phyloP scores from a whole-genome alignment of 2,888 invertebrate species.

The Cylloceria caligata region DNA sequence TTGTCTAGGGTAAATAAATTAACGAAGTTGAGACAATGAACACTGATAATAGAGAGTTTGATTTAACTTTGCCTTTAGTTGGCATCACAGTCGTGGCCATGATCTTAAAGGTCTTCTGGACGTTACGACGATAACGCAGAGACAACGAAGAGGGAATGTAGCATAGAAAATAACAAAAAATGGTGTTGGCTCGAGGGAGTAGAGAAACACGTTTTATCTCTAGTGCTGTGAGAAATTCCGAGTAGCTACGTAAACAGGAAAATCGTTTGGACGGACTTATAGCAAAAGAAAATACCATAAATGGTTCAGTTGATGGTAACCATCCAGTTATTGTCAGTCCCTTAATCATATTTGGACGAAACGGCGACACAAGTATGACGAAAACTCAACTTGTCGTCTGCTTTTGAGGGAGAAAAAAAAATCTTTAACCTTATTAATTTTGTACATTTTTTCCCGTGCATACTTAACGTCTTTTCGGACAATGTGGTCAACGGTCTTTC shows the following conservation, averaged over 20 bases:
- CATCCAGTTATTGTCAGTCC: not conserved
- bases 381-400: not conserved
- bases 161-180: constrained; percentile 71
- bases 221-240: constrained; percentile 38
- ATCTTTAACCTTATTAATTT: not conserved
- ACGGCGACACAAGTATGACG: not conserved
- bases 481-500: no score
- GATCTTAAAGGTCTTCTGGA: constrained; percentile 61
- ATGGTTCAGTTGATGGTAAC: constrained; percentile 2
- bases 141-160: constrained; percentile 51
- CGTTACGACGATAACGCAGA: constrained; percentile 56
- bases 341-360: not conserved
- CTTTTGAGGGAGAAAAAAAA: not conserved
- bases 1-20: constrained; percentile 2
- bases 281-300: constrained; percentile 42
- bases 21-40: constrained; percentile 8
- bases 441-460: not conserved
- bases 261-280: constrained; percentile 22
- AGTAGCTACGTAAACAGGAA: constrained; percentile 39
- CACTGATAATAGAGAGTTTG: constrained; percentile 3
- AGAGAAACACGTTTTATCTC: constrained; percentile 58
- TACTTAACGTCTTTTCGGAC: no score
- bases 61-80: constrained; percentile 32
- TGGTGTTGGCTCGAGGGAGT: constrained; percentile 74
- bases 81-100: constrained; percentile 57